Evolutionary conservation across 2,113 vertebrate species (phyloP), one percentile per base, ranked within the genome.

Genomic region (Lepus timidus): DNA sequence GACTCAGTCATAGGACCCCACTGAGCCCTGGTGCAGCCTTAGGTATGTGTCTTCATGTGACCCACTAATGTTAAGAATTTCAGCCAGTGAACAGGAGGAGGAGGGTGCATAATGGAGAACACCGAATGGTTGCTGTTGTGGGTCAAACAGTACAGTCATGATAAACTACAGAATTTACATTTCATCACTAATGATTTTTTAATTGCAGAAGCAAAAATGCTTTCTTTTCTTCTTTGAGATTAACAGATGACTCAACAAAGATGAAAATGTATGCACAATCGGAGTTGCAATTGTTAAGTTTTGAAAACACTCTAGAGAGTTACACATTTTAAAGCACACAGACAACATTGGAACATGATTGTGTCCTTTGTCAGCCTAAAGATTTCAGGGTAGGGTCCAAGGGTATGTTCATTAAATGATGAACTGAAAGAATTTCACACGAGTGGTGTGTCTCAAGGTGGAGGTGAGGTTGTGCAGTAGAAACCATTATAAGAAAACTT

Each of bases 141-240:
- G 29, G n/a, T 62, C 19, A 81, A 71, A 76, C 36, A 80, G 20
- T n/a, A 68, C 79, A 70, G 78, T 88, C 58, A 23, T 82, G 27
- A 65, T 67, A 65, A 85, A 73, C 16, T 65, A 6, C 22, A 75
- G 58, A 84, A 93, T 95, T 93, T 88, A 19, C 36, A 62, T 87
- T 83, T 89, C 23, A 52, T 89, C 20, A 33, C 19, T 58, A 58
- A 67, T 58, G 55, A 58, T 14, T 58, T 58, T 58, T 58, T 58
- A 16, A 58, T 58, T 14, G 6, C 17, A 58, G 55, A 58, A 58
- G 55, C 14, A 58, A 58, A 5, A 19, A 58, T 58, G 44, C 44
- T 44, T 44, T 44, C 44, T 44, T 44, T 58, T 58, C 55, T 16
- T 58, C 55, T 58, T 17, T 44, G 25, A 84, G 31, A 80, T 62